Base-by-base conservation (phyloP, 2,113 vertebrate species). In the western clawed frog (Xenopus tropicalis) region DNA sequence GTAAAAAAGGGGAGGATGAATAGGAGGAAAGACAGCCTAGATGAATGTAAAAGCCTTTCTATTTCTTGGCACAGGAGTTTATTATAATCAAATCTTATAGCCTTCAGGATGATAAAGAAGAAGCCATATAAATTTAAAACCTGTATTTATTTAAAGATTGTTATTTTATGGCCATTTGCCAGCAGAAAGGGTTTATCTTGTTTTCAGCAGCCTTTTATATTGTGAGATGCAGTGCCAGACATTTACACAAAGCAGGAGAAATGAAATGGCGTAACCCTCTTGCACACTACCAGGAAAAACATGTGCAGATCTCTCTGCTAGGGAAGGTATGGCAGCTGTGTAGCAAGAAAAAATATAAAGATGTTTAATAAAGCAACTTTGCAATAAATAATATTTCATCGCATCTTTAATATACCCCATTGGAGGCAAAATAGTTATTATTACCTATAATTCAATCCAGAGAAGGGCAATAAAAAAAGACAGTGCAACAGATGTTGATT, bases 111-210 rank as follows among this genome's bases (percentile, higher is more conserved):
- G 1, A 78, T 78, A 77, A 72, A 61, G 74, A 79, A 77, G 56
- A 82, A 21, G 79, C 62, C 59, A 75, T 66, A 46, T 25, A 74
- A 72, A 64, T 71, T 82, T 66, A 54, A 54, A 79, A 58, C 51
- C 14, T 59, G 17, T 71, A 44, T 77, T 85, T 84, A 57, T 83
- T 87, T 62, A 79, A 86, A 76, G 73, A 80, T 78, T 6, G 64
- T 81, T 3, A 66, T 0, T 77, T 72, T 52, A 65, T 70, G 62
- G 70, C 22, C 51, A 66, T 61, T 71, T 78, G 59, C 24, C 56
- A 46, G 79, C 82, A 74, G 16, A 23, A 77, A 56, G 21, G 72
- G 14, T 81, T 79, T 67, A 76, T 76, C 62, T 82, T 12, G 13
- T 74, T 85, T 86, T 83, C 66, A 74, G 11, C 69, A 51, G 20